phyloP scores from a whole-genome alignment of 2,888 invertebrate species.

The Cinara cedri region DNA sequence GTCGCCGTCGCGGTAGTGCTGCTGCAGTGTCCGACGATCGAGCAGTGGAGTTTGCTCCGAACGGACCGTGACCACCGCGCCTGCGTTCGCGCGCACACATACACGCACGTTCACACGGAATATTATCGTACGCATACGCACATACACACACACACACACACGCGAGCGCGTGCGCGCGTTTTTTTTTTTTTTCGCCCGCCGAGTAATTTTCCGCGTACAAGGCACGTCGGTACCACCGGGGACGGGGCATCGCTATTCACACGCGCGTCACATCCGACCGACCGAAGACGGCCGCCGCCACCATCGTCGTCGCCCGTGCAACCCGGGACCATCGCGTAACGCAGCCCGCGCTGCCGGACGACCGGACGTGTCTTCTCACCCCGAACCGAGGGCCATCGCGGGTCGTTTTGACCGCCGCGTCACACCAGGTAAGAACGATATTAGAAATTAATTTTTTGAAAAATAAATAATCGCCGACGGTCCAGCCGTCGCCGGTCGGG shows the following conservation, averaged over 20 bases:
- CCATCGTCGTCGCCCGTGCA: too few relatives aligned
- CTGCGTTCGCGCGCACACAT: slow-evolving; percentile 35
- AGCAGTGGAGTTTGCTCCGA: slow-evolving; percentile 49
- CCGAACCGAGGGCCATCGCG: neutral
- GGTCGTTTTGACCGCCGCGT: neutral
- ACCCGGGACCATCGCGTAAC: too few relatives aligned
- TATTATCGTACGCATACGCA: neutral
- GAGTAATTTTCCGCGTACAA: neutral
- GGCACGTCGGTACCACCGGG: neutral
- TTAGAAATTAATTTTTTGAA: too few relatives aligned
- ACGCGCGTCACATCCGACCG: too few relatives aligned
- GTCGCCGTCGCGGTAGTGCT: slow-evolving; percentile 30
- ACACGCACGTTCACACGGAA: neutral
- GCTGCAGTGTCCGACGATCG: slow-evolving; percentile 50
- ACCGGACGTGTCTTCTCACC: neutral
- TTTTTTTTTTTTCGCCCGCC: neutral
- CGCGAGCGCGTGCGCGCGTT: neutral
- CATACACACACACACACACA: neutral
- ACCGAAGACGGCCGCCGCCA: too few relatives aligned
- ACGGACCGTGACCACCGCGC: slow-evolving; percentile 51
- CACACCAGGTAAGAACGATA: slow-evolving; percentile 16
- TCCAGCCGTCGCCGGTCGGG: too few relatives aligned
- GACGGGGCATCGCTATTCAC: neutral
- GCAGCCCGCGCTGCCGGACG: neutral
- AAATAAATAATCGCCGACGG: too few relatives aligned